phyloP scores from a whole-genome alignment of 2,888 invertebrate genomes.

The Trichopria drosophilae region DNA sequence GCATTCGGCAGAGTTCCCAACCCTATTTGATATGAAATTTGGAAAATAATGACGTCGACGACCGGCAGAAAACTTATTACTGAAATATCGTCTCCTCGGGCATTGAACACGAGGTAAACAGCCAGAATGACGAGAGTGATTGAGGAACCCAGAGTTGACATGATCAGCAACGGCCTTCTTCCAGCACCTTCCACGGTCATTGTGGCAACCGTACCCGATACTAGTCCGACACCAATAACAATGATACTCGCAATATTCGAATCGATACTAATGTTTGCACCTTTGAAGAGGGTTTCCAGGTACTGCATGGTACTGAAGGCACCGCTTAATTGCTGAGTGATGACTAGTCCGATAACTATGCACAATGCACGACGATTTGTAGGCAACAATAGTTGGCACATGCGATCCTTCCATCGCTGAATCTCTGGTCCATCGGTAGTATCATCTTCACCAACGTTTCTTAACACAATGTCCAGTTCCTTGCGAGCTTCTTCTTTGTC shows the following conservation, averaged over 20 bases:
- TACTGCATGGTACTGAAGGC: slow-evolving; percentile 55
- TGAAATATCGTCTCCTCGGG: slow-evolving; percentile 39
- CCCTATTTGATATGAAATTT: slow-evolving; percentile 51
- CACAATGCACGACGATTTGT: slow-evolving; percentile 47
- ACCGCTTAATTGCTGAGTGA: slow-evolving; percentile 54
- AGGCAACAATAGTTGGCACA: slow-evolving; percentile 38
- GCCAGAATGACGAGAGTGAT: slow-evolving; percentile 46
- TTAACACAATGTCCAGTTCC: slow-evolving; percentile 40
- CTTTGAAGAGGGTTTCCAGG: slow-evolving; percentile 45
- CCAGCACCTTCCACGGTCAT: slow-evolving; percentile 60
- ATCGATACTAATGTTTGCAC: slow-evolving; percentile 44
- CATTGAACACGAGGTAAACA: slow-evolving; percentile 42
- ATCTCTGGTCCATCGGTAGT: slow-evolving; percentile 25
- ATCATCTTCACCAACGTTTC: slow-evolving; percentile 38
- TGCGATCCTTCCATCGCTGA: slow-evolving; percentile 35
- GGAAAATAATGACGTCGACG: slow-evolving; percentile 49
- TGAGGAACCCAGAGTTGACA: slow-evolving; percentile 56
- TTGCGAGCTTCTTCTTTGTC: slow-evolving; percentile 32
- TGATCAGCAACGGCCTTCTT: slow-evolving; percentile 59
- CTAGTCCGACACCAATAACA: slow-evolving; percentile 59
- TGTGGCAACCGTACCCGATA: slow-evolving; percentile 51
- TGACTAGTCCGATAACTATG: slow-evolving; percentile 51
- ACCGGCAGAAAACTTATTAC: slow-evolving; percentile 47
- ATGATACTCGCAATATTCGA: slow-evolving; percentile 57
- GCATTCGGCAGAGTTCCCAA: slow-evolving; percentile 53